Percentiles rank a stretch among this genome's conserved stretches.
These are phyloP conservation scores for Galaxias olidus DNA, from an alignment of 2,797 vertebrate genomes.

Conservation along the genomic window DNA sequence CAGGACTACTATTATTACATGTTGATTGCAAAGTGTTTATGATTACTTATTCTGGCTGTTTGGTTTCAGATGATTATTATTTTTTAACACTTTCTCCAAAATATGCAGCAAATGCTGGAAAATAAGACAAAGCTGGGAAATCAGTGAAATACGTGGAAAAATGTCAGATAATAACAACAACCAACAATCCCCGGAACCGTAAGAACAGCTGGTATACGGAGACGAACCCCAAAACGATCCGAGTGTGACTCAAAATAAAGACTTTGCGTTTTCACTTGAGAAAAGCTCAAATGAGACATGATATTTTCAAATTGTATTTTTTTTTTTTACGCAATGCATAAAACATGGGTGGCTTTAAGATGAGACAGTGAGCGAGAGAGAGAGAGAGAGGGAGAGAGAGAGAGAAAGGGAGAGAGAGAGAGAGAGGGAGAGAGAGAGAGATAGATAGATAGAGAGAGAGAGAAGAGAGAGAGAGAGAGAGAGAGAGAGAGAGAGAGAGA, in stretches of 20 bases:
- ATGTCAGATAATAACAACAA: constrained; percentile 49
- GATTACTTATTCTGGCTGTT: constrained; percentile 39
- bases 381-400: neutral
- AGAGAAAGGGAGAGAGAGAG: too few relatives aligned
- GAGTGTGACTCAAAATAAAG: constrained; percentile 67
- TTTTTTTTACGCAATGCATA: constrained; percentile 63
- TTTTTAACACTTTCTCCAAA: too few relatives aligned
- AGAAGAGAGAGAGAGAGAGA: neutral
- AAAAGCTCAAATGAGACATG: constrained; percentile 76
- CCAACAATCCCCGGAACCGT: constrained; percentile 62
- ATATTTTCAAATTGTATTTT: constrained; percentile 63
- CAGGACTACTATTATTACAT: neutral
- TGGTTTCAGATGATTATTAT: too few relatives aligned
- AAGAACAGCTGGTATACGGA: constrained; percentile 63
- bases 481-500: neutral
- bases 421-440: too few relatives aligned
- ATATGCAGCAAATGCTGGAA: too few relatives aligned
- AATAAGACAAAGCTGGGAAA: too few relatives aligned
- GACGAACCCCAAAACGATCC: constrained; percentile 23
- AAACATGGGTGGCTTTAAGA: constrained; percentile 70
- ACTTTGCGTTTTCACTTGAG: constrained; percentile 67
- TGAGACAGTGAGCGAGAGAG: constrained; percentile 10
- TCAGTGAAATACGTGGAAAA: constrained; percentile 48
- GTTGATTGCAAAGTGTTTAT: constrained; percentile 37
- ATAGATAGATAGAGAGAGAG: neutral